A percentile compares a stretch with the other conserved stretches of the same genome.
phyloP scores from a whole-genome alignment of 2,888 invertebrate genomes.

The Limenitis camilla region DNA sequence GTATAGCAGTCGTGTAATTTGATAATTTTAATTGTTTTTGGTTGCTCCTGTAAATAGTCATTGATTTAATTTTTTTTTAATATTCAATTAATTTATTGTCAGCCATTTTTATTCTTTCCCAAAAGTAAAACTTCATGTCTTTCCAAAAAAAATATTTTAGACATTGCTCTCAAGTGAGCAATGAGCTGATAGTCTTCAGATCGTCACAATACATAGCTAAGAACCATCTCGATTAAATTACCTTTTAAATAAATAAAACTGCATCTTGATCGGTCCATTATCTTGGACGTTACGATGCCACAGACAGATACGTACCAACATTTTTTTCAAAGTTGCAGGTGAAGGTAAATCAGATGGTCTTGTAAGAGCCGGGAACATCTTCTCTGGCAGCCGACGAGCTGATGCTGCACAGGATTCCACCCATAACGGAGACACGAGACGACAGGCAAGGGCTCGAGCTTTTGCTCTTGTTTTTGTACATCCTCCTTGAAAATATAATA shows the following conservation, averaged over 20 bases:
- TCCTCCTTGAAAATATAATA: constrained; percentile 36
- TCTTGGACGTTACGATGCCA: too few species aligned
- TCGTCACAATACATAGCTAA: too few species aligned
- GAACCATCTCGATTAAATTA: background rate
- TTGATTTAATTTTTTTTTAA: too few species aligned
- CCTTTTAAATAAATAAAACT: background rate
- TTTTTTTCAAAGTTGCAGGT: constrained; percentile 39
- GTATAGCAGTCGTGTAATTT: too few species aligned
- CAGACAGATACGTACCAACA: constrained; percentile 40
- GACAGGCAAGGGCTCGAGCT: constrained; percentile 48
- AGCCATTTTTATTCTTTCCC: too few species aligned
- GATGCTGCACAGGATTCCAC: constrained; percentile 59
- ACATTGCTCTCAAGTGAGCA: too few species aligned
- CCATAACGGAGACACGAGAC: constrained; percentile 61
- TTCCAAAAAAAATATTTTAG: too few species aligned
- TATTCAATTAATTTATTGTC: too few species aligned
- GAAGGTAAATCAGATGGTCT: constrained; percentile 58
- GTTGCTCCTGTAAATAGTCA: too few species aligned
- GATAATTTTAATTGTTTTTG: too few species aligned
- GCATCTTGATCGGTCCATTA: background rate
- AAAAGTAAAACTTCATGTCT: too few species aligned
- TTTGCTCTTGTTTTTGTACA: constrained; percentile 40
- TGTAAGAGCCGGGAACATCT: constrained; percentile 49
- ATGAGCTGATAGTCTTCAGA: too few species aligned
- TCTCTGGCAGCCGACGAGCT: constrained; percentile 38